Evolutionary conservation across 2,113 vertebrate species (phyloP), one percentile per base, ranked within the genome.

Genomic region (Python bivittatus): DNA sequence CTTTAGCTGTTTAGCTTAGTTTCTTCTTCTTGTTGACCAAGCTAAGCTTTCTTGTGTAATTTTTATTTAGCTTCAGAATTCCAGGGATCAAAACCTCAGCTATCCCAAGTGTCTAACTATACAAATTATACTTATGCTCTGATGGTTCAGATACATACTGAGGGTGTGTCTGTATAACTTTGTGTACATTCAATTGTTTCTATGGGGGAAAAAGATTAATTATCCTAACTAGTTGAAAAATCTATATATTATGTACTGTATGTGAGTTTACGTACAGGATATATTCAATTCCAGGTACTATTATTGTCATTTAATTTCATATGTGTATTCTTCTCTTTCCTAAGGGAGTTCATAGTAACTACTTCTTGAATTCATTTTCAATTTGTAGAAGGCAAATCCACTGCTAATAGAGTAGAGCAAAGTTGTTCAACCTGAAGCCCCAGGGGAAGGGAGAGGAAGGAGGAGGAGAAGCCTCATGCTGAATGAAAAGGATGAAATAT

Each of bases 11-110:
- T 89, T 10, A 33, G 13, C 42, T 86, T 90, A 86, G 61, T 93
- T 42, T 48, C 4, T 84, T 85, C 1, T 91, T 29, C 25, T 22
- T 27, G 29, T 57, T 93, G 83, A 42, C 20, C 83, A 93, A n/a
- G 11, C 84, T 68, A 27, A 57, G 10, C 8, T 89, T 42, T 86
- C 64, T 44, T 38, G 10, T 27, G 23, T 44, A 86, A 86, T 25
- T 56, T 90, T 56, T 44, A 57, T 90, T 90, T 90, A 86, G 58
- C 27, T 90, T 42, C 38, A 56, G 44, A 88, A 92, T 88, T 89
- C 56, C 13, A 61, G 72, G 53, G 12, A 61, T n/a, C 20, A 6
- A 53, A 92, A 84, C 11, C 13, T 89, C 56, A 60, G 52, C 52
- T 83, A n/a, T 48, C 10, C 54, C 54, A 58, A 88, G 58, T 44